phyloP scores from a whole-genome alignment of 1,140 invertebrate genomes.

The Apis dorsata region DNA sequence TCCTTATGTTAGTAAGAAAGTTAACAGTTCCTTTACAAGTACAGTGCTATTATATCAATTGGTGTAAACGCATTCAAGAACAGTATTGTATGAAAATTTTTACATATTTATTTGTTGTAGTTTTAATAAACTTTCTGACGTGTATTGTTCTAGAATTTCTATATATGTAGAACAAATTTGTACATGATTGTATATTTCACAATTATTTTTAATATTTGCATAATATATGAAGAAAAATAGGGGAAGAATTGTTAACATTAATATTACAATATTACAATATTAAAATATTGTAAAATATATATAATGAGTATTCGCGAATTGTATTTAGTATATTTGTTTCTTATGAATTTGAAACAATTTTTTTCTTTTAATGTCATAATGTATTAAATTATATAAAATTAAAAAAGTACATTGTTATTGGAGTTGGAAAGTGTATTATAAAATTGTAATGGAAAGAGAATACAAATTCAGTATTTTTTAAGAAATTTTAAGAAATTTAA shows the following conservation, averaged over 20 bases:
- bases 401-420: neutral
- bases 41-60: slow-evolving; percentile 24
- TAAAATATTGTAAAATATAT: slow-evolving; percentile 17
- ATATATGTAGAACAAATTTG: slow-evolving; percentile 3
- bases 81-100: slow-evolving; percentile 32
- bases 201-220: slow-evolving; percentile 1
- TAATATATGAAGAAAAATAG: neutral
- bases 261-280: slow-evolving; percentile 25
- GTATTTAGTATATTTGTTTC: neutral
- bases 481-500: slow-evolving; percentile 38
- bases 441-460: slow-evolving; percentile 15
- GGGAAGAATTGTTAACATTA: slow-evolving; percentile 3
- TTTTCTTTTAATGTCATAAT: neutral
- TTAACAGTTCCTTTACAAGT: slow-evolving; percentile 31
- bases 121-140: neutral
- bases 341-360: neutral
- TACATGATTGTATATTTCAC: slow-evolving; percentile 23
- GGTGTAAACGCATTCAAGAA: neutral
- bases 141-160: neutral
- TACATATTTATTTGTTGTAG: slow-evolving; percentile 19
- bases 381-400: neutral
- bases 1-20: slow-evolving; percentile 14
- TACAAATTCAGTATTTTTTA: slow-evolving; percentile 15
- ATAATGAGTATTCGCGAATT: slow-evolving; percentile 2
- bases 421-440: slow-evolving; percentile 29